These are phyloP conservation scores for Hemithea aestivaria DNA, from an alignment of 2,888 invertebrate species.

Conservation along the genomic window DNA sequence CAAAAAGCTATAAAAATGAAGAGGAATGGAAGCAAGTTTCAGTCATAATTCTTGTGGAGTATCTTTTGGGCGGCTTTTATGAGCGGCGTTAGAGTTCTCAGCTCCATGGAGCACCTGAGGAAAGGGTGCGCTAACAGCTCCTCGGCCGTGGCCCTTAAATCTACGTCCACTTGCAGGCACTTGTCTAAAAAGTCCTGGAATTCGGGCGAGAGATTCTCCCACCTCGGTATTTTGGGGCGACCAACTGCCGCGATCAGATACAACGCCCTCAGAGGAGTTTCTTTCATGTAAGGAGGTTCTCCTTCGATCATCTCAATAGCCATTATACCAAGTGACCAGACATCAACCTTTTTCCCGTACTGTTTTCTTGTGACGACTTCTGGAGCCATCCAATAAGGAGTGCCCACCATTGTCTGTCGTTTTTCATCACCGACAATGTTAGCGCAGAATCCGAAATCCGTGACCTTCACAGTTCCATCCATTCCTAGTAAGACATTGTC, in stretches of 20 bases:
- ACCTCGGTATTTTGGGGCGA: conserved; percentile 92
- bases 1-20: conserved; percentile 46
- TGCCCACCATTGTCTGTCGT: conserved; percentile 98
- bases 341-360: conserved; percentile 95
- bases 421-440: conserved; percentile 97
- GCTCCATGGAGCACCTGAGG: conserved; percentile 87
- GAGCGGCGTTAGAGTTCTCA: conserved; percentile 90
- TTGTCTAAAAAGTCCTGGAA: conserved; percentile 91
- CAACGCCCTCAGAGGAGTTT: conserved; percentile 93
- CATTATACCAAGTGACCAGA: conserved; percentile 99
- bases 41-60: conserved; percentile 81
- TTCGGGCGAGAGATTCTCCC: conserved; percentile 86
- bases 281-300: conserved; percentile 97
- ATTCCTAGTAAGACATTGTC: conserved; percentile 96
- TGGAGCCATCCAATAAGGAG: conserved; percentile 99
- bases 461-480: conserved; percentile 94
- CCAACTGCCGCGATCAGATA: conserved; percentile 98
- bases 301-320: conserved; percentile 96
- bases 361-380: conserved; percentile 95
- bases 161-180: conserved; percentile 92
- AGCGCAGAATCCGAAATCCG: conserved; percentile 99
- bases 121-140: conserved; percentile 90
- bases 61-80: conserved; percentile 95
- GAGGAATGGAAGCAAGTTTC: conserved; percentile 53
- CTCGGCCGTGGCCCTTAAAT: conserved; percentile 85